Conservation (phyloP, 2,888 invertebrate genomes). For the Trichacis sp. region DNA sequence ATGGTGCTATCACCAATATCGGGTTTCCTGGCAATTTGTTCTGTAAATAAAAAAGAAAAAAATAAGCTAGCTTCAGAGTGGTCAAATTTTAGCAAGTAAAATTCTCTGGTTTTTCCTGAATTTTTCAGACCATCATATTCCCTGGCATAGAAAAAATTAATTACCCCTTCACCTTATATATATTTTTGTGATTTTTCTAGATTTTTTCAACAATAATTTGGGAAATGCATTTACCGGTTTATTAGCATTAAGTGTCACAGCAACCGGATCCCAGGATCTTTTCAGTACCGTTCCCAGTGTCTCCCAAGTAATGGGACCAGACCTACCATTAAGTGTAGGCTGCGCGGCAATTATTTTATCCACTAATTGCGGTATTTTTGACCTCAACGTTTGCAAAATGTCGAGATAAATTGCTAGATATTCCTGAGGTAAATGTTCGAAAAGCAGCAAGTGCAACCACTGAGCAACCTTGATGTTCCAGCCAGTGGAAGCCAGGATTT, state of each 20-base stretch:
- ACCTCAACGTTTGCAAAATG: constrained; percentile 78
- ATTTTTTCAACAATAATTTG: too few species aligned
- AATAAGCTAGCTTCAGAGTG: too few species aligned
- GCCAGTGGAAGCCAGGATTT: constrained; percentile 76
- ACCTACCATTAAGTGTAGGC: constrained; percentile 69
- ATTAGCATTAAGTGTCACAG: constrained; percentile 72
- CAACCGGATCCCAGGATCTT: constrained; percentile 81
- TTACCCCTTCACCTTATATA: too few species aligned
- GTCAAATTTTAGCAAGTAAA: too few species aligned
- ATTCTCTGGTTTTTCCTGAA: too few species aligned
- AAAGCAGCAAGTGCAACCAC: constrained; percentile 81
- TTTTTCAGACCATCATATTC: too few species aligned
- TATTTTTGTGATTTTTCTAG: too few species aligned
- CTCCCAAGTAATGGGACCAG: constrained; percentile 73
- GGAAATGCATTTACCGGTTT: constrained; percentile 78
- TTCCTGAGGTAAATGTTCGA: constrained; percentile 76
- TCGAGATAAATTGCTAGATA: constrained; percentile 82
- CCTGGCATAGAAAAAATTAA: too few species aligned
- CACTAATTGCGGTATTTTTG: constrained; percentile 78
- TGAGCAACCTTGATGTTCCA: constrained; percentile 82
- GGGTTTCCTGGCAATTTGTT: constrained; percentile 79
- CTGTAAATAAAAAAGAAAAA: constrained; percentile 61
- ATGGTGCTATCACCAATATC: constrained; percentile 76
- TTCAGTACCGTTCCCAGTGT: constrained; percentile 76
- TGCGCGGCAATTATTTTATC: constrained; percentile 78